phyloP scores from a whole-genome alignment of 2,113 vertebrate genomes.

The Dromiciops gliroides region DNA sequence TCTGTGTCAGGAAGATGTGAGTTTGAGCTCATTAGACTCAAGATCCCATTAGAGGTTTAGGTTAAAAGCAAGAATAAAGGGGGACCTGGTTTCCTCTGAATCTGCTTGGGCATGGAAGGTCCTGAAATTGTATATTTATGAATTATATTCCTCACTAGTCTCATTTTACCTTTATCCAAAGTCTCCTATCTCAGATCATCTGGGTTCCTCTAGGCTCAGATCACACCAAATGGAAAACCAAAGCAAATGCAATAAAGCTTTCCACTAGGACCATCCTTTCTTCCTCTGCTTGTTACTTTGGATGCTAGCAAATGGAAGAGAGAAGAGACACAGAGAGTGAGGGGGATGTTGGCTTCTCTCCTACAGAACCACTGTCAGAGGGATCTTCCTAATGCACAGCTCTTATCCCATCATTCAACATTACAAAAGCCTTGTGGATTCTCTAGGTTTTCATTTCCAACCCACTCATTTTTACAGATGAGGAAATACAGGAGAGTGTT shows the following conservation, averaged over 20 bases:
- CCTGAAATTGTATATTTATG: not conserved
- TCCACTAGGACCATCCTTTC: not conserved
- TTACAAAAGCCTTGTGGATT: not conserved
- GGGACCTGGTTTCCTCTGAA: not conserved
- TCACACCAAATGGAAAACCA: not conserved
- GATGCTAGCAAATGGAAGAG: not conserved
- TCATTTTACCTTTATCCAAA: not conserved
- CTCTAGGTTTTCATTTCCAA: not conserved
- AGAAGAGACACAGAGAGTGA: not conserved
- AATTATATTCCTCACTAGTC: not conserved
- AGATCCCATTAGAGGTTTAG: not conserved
- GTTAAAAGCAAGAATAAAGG: not conserved
- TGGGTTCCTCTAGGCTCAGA: not conserved
- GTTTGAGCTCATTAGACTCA: not conserved
- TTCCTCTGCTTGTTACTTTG: not conserved
- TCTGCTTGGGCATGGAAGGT: not conserved
- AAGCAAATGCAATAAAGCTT: not conserved
- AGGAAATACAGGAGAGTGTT: not conserved
- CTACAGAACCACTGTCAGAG: not conserved
- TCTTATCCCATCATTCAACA: not conserved
- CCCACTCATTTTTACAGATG: not conserved
- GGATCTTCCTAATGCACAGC: not conserved
- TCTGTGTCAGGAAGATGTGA: not conserved
- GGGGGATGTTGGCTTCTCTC: not conserved
- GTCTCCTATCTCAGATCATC: not conserved